phyloP scores from a whole-genome alignment of 2,888 invertebrate genomes.

The Ormyrus pomaceus region DNA sequence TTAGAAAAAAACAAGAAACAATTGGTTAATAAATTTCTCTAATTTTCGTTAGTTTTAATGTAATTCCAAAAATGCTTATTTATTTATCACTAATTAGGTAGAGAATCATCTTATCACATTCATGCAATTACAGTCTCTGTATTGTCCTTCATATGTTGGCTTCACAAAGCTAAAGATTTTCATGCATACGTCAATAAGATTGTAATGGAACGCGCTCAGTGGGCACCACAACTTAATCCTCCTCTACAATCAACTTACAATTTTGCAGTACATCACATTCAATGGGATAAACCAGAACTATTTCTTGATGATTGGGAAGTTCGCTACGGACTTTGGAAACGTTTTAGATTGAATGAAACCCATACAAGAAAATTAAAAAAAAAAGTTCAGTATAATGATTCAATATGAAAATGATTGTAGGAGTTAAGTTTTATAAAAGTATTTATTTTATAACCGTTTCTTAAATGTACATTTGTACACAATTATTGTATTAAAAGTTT shows the following conservation, averaged over 20 bases:
- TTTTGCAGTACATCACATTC: conserved; percentile 78
- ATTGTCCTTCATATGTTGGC: conserved; percentile 81
- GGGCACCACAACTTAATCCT: conserved; percentile 82
- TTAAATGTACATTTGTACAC: too few species aligned
- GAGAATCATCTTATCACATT: conserved; percentile 75
- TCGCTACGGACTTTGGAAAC: conserved; percentile 81
- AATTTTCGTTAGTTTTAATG: too few species aligned
- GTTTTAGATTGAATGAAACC: conserved; percentile 72
- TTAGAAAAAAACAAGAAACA: conserved; percentile 25
- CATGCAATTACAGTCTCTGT: conserved; percentile 80
- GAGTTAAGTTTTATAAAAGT: too few species aligned
- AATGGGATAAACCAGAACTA: conserved; percentile 80
- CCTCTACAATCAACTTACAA: conserved; percentile 78
- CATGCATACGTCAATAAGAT: conserved; percentile 80
- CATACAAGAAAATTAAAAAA: too few species aligned
- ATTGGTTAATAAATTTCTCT: conserved; percentile 18
- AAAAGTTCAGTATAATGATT: too few species aligned
- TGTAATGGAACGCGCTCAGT: conserved; percentile 78
- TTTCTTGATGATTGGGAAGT: conserved; percentile 83
- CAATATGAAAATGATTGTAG: too few species aligned
- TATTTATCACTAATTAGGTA: conserved; percentile 28
- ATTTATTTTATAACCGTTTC: too few species aligned
- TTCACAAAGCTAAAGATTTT: conserved; percentile 79
- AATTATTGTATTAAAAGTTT: not conserved
- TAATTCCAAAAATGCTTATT: too few species aligned